Base-by-base conservation (phyloP, 1,140 invertebrate species). In the Pantala flavescens region DNA sequence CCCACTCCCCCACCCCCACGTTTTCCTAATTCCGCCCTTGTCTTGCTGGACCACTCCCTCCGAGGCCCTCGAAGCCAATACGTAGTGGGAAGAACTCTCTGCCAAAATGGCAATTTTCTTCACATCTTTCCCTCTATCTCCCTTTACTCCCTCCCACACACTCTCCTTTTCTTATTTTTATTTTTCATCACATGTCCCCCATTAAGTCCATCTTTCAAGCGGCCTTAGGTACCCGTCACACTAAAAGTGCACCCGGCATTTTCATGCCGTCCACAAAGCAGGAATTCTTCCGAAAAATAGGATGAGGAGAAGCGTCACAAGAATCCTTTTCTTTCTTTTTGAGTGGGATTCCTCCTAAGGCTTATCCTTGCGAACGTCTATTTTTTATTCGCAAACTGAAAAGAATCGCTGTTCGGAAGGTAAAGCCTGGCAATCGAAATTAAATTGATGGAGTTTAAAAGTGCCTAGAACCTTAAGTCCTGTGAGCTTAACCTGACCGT, bases 1-100 rank as follows among this genome's bases (percentile, higher is more conserved):
- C 49, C 12, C 49, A 1, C 49, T 21, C 49, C 49, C 49, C 12
- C 12, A 7, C 49, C 12, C 49, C 49, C 12, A 3, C 49, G 16
- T 19, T 63, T 63, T 63, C 49, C 49, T 63, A 63, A 63, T 63
- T 63, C 49, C 49, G 49, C 49, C 49, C 49, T 63, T 63, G 49
- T 63, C 49, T 63, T 63, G 49, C 49, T 21, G 49, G 49, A 63
- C 49, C 49, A 21, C 49, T 63, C 49, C 49, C 49, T 63, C 49
- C 49, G 12, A 63, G n/a, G 16, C n/a, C n/a, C n/a, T 63, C 49
- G 49, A 63, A 63, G 49, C 49, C 49, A 63, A 63, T 63, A 21
- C 49, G 49, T 19, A 16, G 49, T 19, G 49, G n/a, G 49, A 16
- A 63, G 49, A 63, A 63, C 49, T 63, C 49, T 63, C 49, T 63